Percentiles rank a stretch among this genome's conserved stretches.
phyloP scores from a whole-genome alignment of 2,797 vertebrate species.

The Acrossocheilus fasciatus region DNA sequence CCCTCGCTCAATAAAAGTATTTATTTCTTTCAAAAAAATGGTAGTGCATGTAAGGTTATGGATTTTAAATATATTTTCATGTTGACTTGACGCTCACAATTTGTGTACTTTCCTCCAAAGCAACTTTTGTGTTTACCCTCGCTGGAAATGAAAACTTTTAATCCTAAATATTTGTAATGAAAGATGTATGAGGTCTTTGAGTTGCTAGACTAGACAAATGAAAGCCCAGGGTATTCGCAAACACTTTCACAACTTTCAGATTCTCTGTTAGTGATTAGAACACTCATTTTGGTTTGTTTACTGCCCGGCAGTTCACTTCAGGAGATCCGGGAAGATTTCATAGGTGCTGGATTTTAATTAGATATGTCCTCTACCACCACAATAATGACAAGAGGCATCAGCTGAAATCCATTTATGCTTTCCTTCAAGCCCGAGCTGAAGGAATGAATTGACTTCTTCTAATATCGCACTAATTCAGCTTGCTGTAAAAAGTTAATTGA shows the following conservation, averaged over 20 bases:
- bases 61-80: neutral
- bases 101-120: neutral
- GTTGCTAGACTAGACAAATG: slow-evolving; percentile 11
- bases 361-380: slow-evolving; percentile 40
- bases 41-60: neutral
- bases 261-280: slow-evolving; percentile 30
- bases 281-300: slow-evolving; percentile 40
- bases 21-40: neutral
- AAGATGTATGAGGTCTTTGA: slow-evolving; percentile 38
- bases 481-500: slow-evolving; percentile 48
- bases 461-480: slow-evolving; percentile 44
- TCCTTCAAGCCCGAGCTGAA: slow-evolving; percentile 26
- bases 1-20: neutral
- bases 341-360: slow-evolving; percentile 47
- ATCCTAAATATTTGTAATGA: slow-evolving; percentile 26
- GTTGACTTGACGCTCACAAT: neutral
- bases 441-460: slow-evolving; percentile 34
- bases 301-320: slow-evolving; percentile 22
- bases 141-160: neutral
- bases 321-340: slow-evolving; percentile 23
- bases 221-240: slow-evolving; percentile 28
- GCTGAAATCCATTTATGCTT: slow-evolving; percentile 48
- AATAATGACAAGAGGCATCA: slow-evolving; percentile 34
- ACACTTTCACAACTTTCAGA: slow-evolving; percentile 17
- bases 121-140: slow-evolving; percentile 1